Base-by-base conservation (phyloP, 2,113 vertebrate species). In the Tursiops truncatus region DNA sequence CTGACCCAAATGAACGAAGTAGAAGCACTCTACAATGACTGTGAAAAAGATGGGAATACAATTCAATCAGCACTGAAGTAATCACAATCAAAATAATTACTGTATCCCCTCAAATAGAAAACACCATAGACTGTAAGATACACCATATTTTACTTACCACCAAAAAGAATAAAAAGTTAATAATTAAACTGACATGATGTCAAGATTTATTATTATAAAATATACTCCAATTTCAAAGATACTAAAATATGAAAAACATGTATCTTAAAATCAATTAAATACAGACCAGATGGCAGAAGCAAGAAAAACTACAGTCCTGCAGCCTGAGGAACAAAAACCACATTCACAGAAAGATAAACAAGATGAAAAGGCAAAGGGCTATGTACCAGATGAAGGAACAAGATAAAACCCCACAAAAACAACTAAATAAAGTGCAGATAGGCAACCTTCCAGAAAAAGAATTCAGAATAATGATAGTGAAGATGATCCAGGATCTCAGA, bases 21-120 rank as follows among this genome's bases (percentile, higher is more conserved):
- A 5, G 12, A 92, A 73, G 86, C 36, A 33, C 21, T 93, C 28
- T 63, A 20, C 9, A 91, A n/a, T 58, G 44, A 84, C 4, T 79
- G 15, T 53, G 33, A 60, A 79, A 95, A 79, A 92, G 41, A 60
- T 53, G 12, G 44, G 21, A 95, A 81, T 74, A 91, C 5, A 83
- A 93, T 67, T 91, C n/a, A 81, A 71, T 88, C 44, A 93, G 28
- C 36, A 88, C 62, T 79, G 81, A 95, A 88, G 47, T 73, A 76
- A 89, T 74, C 15, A 56, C 9, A 83, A 93, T 41, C 89, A 97
- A 94, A 97, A 81, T 47, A 97, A n/a, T 76, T 23, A 89, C 28
- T 71, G 5, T 21, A 94, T 65, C 17, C 93, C 65, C 87, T 83
- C 50, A 70, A 58, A 56, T 7, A 84, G 76, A 85, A 85, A 93